phyloP scores from a whole-genome alignment of 2,888 invertebrate species.

The Agrotis puta region DNA sequence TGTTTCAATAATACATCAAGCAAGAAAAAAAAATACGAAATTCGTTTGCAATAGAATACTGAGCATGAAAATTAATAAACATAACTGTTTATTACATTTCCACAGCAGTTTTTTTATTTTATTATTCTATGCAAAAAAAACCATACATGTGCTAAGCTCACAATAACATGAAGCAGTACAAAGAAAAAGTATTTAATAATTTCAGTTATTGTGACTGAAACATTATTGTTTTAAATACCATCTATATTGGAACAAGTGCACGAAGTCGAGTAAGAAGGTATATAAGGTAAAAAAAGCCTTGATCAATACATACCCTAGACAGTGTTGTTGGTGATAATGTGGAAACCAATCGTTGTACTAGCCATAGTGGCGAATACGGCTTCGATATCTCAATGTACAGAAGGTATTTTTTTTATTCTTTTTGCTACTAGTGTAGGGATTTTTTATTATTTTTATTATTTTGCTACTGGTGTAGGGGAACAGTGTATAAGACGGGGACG shows the following conservation, averaged over 20 bases:
- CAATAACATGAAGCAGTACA: constrained; percentile 8
- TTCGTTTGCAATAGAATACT: background rate
- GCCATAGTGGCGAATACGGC: constrained; percentile 64
- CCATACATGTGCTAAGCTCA: constrained; percentile 14
- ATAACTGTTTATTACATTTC: too few species aligned
- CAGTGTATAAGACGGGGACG: too few species aligned
- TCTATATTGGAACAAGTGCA: constrained; percentile 74
- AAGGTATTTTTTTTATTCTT: constrained; percentile 59
- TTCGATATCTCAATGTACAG: constrained; percentile 52
- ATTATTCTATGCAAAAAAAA: constrained; percentile 19
- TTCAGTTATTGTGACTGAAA: constrained; percentile 16
- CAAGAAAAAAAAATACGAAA: background rate
- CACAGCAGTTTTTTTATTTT: background rate
- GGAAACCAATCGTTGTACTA: constrained; percentile 68
- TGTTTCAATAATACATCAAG: background rate
- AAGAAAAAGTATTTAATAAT: constrained; percentile 5
- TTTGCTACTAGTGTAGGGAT: too few species aligned
- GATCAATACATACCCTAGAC: constrained; percentile 57
- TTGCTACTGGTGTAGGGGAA: too few species aligned
- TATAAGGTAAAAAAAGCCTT: constrained; percentile 71
- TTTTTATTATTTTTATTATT: too few species aligned
- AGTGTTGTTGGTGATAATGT: constrained; percentile 68
- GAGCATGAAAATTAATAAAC: too few species aligned
- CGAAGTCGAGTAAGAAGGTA: constrained; percentile 63
- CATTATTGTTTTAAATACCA: constrained; percentile 37